Evolutionary conservation across 2,888 invertebrate genomes (phyloP).

Genomic region (Spodoptera picta): DNA sequence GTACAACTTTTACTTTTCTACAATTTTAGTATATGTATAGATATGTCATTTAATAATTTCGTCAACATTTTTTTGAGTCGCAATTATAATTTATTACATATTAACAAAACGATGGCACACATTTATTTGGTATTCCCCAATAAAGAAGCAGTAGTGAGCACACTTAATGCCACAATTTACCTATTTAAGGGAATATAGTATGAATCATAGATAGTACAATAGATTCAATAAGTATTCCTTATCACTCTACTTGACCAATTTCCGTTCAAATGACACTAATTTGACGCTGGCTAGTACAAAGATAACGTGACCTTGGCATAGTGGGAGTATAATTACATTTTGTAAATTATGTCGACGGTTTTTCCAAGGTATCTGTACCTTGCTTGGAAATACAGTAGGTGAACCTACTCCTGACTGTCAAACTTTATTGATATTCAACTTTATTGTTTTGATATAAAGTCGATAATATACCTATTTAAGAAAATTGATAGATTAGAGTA

Average conservation of each 20-base stretch:
- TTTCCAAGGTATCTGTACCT: slow-evolving; percentile 21
- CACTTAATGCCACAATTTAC: slow-evolving; percentile 9
- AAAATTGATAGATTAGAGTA: too few relatives aligned
- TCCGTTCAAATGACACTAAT: slow-evolving; percentile 62
- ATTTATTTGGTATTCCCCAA: neutral
- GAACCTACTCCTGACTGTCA: too few relatives aligned
- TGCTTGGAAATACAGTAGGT: too few relatives aligned
- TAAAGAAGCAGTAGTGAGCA: neutral
- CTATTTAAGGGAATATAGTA: slow-evolving; percentile 3
- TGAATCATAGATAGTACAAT: slow-evolving; percentile 36
- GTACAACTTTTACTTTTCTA: too few relatives aligned
- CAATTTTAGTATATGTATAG: too few relatives aligned
- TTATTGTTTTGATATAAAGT: too few relatives aligned
- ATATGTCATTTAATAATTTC: too few relatives aligned
- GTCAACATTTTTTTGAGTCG: slow-evolving; percentile 8
- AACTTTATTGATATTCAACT: too few relatives aligned
- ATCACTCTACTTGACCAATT: slow-evolving; percentile 63
- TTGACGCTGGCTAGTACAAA: slow-evolving; percentile 50
- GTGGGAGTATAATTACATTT: slow-evolving; percentile 47
- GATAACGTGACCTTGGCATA: slow-evolving; percentile 58
- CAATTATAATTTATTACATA: neutral
- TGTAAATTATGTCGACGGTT: slow-evolving; percentile 25
- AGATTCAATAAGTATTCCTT: slow-evolving; percentile 48
- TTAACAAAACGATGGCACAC: slow-evolving; percentile 1
- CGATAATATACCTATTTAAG: too few relatives aligned